Base-by-base conservation (phyloP, 1,140 invertebrate genomes). In the Anastrepha obliqua region DNA sequence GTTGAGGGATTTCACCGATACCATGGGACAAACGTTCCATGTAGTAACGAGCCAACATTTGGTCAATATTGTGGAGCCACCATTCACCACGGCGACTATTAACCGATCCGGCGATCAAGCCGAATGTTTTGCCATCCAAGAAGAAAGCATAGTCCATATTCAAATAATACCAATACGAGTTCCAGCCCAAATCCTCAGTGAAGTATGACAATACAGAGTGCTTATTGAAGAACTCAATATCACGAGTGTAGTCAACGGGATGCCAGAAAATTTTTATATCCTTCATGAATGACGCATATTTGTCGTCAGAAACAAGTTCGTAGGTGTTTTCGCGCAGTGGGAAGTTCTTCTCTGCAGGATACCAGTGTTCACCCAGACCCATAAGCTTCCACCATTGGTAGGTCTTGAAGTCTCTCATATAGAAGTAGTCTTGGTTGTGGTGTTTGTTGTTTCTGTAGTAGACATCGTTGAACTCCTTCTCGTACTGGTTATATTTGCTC, bases 151-250 rank as follows among this genome's bases (percentile, higher is more conserved):
- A 95, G 47, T 95, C 93, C 85, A 94, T 91, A 89, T 96, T 95
- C 94, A 95, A 95, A 92, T 96, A 95, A 93, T 95, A 96, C 94
- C 97, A 96, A 92, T 94, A 96, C 8, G 95, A 91, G 93, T 97
- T 97, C 85, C 96, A 93, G 67, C 95, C 95, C 88, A 95, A 93
- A 90, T 96, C 96, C 90, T 97, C 96, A 51, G 95, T 96, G 93
- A 96, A 97, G 94, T 97, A 97, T 51, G 95, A 94, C 29, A 97
- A 89, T 87, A 94, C 94, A 90, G 95, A 94, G 89, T 97, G 96
- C 20, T 91, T 88, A 85, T 94, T 91, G 89, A 95, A 94, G n/a
- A 91, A 89, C 93, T 95, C 89, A 94, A 95, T 90, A 94, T 96
- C 87, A 93, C 93, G 87, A 93, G 94, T 85, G 95, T 94, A 88